Evolutionary conservation across 2,888 invertebrate species (phyloP), one percentile per base, ranked within the genome.

Genomic region (Tiphia femorata): DNA sequence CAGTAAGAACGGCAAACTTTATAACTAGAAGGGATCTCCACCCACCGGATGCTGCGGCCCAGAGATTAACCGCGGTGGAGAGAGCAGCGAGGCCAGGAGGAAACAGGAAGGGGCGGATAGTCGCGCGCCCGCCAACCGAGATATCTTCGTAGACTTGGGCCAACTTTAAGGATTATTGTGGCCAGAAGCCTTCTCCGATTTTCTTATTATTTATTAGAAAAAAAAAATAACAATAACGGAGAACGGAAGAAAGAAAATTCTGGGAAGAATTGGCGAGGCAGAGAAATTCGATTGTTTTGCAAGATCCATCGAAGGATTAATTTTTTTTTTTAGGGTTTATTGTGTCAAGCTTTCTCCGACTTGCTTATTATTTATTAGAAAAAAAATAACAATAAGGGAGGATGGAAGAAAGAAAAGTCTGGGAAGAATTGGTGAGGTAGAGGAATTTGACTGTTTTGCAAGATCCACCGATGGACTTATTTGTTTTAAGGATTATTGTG

Each of bases 101-200:
- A 80, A 80, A 79, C 79, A 79, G 80, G 80, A 80, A 79, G 79
- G 77, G 80, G 79, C 76, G 78, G 79, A 67, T 75, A 70, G 67
- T 68, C 70, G 65, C 58, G n/a, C n/a, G n/a, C n/a, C n/a, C n/a
- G n/a, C n/a, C 52, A 55, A 66, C 70, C 69, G 69, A 73, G 77
- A 76, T 77, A 76, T 57, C 49, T 59, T 62, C 33, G 29, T 56
- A 55, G 55, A 49, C 43, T 62, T 65, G 59, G 50, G n/a, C n/a
- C n/a, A 33, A 33, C 55, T 54, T 20, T 17, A 16, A 38, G 3
- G 38, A 20, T 17, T n/a, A 17, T 38, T n/a, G 10, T 6, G 33
- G 12, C 33, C 3, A 33, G 33, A n/a, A n/a, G n/a, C n/a, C n/a
- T n/a, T n/a, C n/a, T n/a, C n/a, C n/a, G n/a, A n/a, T n/a, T n/a